Conservation (phyloP, 2,888 invertebrate species). For the Trachelus iudaicus region DNA sequence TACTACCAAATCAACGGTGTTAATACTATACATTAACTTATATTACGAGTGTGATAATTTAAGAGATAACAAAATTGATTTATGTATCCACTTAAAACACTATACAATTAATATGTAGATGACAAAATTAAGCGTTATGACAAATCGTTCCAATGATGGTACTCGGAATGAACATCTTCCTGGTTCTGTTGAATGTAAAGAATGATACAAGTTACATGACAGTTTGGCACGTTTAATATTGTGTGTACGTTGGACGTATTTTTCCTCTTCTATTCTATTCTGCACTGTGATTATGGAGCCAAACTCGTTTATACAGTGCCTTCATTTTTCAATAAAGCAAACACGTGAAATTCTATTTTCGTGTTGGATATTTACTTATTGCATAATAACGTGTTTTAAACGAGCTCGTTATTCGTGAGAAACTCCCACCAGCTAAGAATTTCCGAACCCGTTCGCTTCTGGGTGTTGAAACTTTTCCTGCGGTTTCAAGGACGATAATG, state of each 20-base stretch:
- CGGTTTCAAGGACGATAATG: slow-evolving; percentile 32
- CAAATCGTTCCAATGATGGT: neutral
- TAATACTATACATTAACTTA: neutral
- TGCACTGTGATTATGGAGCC: neutral
- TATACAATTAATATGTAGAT: neutral
- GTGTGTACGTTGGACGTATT: neutral
- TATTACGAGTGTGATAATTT: neutral
- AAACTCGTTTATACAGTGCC: neutral
- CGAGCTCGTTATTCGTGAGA: neutral
- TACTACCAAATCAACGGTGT: neutral
- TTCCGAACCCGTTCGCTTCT: slow-evolving; percentile 40
- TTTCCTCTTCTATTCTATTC: neutral
- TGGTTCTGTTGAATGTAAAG: neutral
- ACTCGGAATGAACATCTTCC: neutral
- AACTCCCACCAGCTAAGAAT: neutral
- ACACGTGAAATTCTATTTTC: neutral
- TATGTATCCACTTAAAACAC: neutral
- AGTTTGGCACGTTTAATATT: neutral
- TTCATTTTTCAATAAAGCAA: neutral
- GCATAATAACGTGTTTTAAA: neutral
- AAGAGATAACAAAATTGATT: neutral
- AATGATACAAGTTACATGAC: neutral
- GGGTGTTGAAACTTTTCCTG: slow-evolving; percentile 47
- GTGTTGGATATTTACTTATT: neutral
- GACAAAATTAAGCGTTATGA: neutral